These are phyloP conservation scores for Drosophila aldrichi DNA, from an alignment of 2,888 invertebrate species.

Conservation along the genomic window DNA sequence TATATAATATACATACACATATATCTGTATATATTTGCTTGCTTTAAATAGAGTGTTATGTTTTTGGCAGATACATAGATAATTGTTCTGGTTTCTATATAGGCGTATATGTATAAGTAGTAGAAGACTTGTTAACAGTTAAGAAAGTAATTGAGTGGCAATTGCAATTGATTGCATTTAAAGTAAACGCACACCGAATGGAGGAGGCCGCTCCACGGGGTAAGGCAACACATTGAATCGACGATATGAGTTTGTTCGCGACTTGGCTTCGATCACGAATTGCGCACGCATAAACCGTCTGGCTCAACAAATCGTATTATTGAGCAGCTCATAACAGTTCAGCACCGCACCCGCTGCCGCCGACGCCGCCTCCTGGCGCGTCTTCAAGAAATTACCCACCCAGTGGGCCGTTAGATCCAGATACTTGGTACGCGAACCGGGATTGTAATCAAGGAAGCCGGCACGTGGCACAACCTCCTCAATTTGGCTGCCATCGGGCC, in stretches of 20 bases:
- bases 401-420: slow-evolving; percentile 88
- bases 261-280: slow-evolving; percentile 16
- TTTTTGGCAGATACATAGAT: slow-evolving; percentile 55
- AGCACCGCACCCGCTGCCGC: slow-evolving; percentile 59
- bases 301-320: slow-evolving; percentile 85
- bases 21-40: slow-evolving; percentile 62
- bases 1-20: slow-evolving; percentile 48
- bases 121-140: slow-evolving; percentile 66
- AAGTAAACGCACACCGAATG: slow-evolving; percentile 60
- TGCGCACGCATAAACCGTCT: slow-evolving; percentile 13
- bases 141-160: slow-evolving; percentile 71
- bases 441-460: slow-evolving; percentile 87
- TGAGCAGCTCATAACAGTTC: slow-evolving; percentile 84
- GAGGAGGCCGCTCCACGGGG: slow-evolving; percentile 43
- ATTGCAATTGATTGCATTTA: slow-evolving; percentile 72
- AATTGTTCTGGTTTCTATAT: slow-evolving; percentile 47
- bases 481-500: slow-evolving; percentile 91
- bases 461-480: slow-evolving; percentile 87
- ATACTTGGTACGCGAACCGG: slow-evolving; percentile 88
- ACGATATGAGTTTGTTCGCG: slow-evolving; percentile 45
- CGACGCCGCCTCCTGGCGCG: slow-evolving; percentile 82
- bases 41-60: slow-evolving; percentile 37
- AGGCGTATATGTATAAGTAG: slow-evolving; percentile 47
- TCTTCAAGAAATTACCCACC: slow-evolving; percentile 86
- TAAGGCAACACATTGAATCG: slow-evolving; percentile 48